Evolutionary conservation across 1,140 invertebrate species (phyloP).

Genomic region (Trichonephila clavata): DNA sequence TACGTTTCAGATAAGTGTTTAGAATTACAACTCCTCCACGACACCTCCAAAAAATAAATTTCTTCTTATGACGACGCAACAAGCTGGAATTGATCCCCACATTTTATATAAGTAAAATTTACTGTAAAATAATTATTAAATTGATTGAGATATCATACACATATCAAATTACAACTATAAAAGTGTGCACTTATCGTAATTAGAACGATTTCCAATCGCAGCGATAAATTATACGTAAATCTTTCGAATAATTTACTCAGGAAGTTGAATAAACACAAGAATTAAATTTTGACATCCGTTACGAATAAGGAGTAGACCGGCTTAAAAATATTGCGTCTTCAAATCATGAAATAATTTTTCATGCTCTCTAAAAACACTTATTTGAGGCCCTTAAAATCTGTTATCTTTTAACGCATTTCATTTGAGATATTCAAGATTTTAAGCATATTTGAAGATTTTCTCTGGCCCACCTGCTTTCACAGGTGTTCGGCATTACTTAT

Average conservation of each 20-base stretch:
- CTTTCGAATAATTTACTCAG: neutral
- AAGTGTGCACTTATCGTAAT: neutral
- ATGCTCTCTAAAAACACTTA: too few relatives aligned
- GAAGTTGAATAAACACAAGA: neutral
- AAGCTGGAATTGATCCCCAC: slow-evolving; percentile 79
- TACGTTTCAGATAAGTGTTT: slow-evolving; percentile 87
- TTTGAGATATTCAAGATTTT: too few relatives aligned
- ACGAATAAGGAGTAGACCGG: too few relatives aligned
- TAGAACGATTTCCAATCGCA: neutral
- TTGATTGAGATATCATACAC: neutral
- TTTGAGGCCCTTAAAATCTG: too few relatives aligned
- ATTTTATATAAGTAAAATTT: neutral
- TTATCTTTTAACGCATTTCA: too few relatives aligned
- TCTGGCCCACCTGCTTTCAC: too few relatives aligned
- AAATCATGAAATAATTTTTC: too few relatives aligned
- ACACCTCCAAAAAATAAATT: slow-evolving; percentile 87
- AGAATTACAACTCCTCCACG: slow-evolving; percentile 87
- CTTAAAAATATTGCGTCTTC: too few relatives aligned
- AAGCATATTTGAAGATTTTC: too few relatives aligned
- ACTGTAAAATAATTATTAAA: neutral
- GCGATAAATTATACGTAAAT: neutral
- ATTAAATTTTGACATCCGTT: neutral
- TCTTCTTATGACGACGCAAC: slow-evolving; percentile 88
- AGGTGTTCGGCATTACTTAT: too few relatives aligned
- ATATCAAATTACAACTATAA: neutral